A percentile compares a stretch with the other conserved stretches of the same genome.
Evolutionary conservation across 2,888 invertebrate genomes (phyloP).

Genomic region (Ligdia adustata): DNA sequence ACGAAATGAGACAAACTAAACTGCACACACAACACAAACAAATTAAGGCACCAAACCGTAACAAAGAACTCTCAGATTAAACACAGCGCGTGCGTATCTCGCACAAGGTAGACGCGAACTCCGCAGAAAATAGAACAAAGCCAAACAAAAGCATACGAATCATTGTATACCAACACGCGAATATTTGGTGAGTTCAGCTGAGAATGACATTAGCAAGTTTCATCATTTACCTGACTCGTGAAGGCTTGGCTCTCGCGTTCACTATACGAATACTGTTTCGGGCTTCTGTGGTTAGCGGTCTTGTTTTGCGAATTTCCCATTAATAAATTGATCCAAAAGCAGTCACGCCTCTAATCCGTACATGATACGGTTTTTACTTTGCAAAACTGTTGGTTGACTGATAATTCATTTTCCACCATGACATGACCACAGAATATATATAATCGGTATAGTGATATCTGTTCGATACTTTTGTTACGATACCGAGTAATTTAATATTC

Average conservation of each 20-base stretch:
- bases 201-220: conserved; percentile 82
- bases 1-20: conserved; percentile 84
- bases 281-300: conserved; percentile 56
- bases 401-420: conserved; percentile 53
- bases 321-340: conserved; percentile 46
- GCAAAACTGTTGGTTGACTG: conserved; percentile 43
- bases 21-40: conserved; percentile 74
- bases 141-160: conserved; percentile 54
- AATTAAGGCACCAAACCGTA: conserved; percentile 41
- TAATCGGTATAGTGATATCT: too few species aligned
- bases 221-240: conserved; percentile 76
- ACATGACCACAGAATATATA: conserved; percentile 51
- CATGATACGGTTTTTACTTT: conserved; percentile 38
- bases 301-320: conserved; percentile 79
- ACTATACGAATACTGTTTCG: conserved; percentile 55
- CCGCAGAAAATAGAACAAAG: conserved; percentile 44
- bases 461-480: too few species aligned
- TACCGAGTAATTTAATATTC: too few species aligned
- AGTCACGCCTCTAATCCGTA: conserved; percentile 21
- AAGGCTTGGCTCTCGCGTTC: conserved; percentile 71
- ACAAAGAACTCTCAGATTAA: conserved; percentile 49
- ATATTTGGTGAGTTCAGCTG: conserved; percentile 79
- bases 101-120: conserved; percentile 37
- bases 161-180: conserved; percentile 53
- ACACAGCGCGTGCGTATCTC: conserved; percentile 34